Evolutionary conservation across 2,888 invertebrate species (phyloP), one percentile per base, ranked within the genome.

Genomic region (Deroplatys truncata): DNA sequence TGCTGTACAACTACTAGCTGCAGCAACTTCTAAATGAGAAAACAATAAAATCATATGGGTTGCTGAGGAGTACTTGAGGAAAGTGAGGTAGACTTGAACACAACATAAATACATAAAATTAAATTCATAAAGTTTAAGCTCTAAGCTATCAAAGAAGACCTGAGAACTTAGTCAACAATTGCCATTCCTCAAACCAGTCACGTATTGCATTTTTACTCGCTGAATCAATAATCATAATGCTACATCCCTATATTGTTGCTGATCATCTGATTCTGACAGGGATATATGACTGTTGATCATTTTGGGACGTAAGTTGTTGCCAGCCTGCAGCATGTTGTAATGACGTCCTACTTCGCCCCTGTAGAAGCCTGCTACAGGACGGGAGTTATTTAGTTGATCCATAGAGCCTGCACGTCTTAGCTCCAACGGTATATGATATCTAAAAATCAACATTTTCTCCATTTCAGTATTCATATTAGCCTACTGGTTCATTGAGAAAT

Each of bases 251-350:
- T 82, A 82, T 15, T 87, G 85, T 49, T 89, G 89, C 31, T 85
- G 31, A 28, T 89, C 89, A 28, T 89, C 89, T 16, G 89, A 89
- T 20, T 89, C 89, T 43, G 89, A 28, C 31, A 89, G 72, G 25
- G 89, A 89, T 15, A 35, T 72, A 16, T 31, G 56, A 72, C 89
- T 89, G 29, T 87, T 87, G 28, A 87, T 28, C 31, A 87, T 82
- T 43, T 87, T 87, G 25, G 87, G 87, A 28, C 43, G 82, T 20
- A 72, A 25, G 25, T 72, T 72, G 25, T 72, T 72, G n/a, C 82
- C 82, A 15, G 87, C 28, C 82, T 83, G 87, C 56, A 87, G 43
- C 29, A 87, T 85, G 85, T 89, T 85, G 31, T 85, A 89, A 4
- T 29, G n/a, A 16, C 85, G 31, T 35, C 85, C 35, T 25, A 35